Base-by-base conservation (phyloP, 92 coral and sea anemone species). In the Phenganax marumi region DNA sequence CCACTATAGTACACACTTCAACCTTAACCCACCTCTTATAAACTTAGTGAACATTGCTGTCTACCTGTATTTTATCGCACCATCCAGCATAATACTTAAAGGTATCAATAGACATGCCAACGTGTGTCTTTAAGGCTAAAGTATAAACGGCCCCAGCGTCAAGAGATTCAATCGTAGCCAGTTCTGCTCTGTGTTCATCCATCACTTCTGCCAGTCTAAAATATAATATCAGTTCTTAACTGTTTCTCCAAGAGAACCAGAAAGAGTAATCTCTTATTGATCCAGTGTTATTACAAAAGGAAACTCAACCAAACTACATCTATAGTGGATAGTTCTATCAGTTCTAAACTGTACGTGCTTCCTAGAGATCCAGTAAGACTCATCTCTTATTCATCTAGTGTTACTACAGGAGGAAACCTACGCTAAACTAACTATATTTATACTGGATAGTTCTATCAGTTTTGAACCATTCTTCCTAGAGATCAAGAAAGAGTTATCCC, bases 91-190 rank as follows among this genome's bases (percentile, higher is more conserved):
- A 96, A 83, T 96, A 96, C 73, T 97, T 85, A 70, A 96, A 50
- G 2, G 99, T 96, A 60, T 91, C 97, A 72, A 96, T 92, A 19
- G 99, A 96, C 99, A 96, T 96, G 55, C 99, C 99, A 63, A 96
- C 90, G 75, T 96, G 99, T 0, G 99, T 96, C 87, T 96, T 96
- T 12, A 96, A 87, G 2, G 99, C 99, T 52, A 96, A 83, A 0
- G 99, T 96, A 79, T 96, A 96, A 39, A 96, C 99, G 14, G 99
- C 99, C 18, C 99, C 99, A 58, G 99, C 93, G 50, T 96, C 99
- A 14, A 96, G 93, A 0, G 97, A 87, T 65, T 96, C 99, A 51
- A 96, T 92, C 12, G 97, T 93, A 22, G 99, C 99, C 8, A 96
- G 75, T 73, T 96, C 99, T 50, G 92, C 97, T 39, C 68, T 88